Evolutionary conservation across 2,113 vertebrate species (phyloP).

Genomic region (Notiomystis cincta): DNA sequence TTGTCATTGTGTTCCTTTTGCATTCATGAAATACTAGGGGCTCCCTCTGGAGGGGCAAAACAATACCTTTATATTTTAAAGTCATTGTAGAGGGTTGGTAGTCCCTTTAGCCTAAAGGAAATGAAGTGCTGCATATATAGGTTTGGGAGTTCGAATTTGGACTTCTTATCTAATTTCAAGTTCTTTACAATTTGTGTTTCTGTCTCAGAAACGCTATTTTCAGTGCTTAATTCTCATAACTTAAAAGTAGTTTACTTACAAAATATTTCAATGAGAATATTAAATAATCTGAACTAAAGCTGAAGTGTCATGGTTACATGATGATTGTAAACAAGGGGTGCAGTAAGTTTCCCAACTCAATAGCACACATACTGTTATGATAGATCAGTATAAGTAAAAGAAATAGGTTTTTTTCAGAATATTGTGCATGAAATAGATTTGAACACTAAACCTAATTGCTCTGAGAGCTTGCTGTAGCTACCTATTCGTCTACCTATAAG

Average conservation of each 20-base stretch:
- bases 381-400: neutral
- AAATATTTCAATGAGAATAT: neutral
- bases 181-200: neutral
- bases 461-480: neutral
- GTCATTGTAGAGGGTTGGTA: neutral
- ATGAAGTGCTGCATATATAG: neutral
- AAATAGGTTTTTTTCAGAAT: neutral
- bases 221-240: neutral
- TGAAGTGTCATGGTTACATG: neutral
- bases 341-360: neutral
- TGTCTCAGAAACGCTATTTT: neutral
- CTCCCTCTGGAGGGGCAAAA: constrained; percentile 63
- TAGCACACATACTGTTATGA: neutral
- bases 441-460: neutral
- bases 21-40: constrained; percentile 52
- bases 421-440: neutral
- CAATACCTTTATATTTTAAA: neutral
- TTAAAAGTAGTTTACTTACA: neutral
- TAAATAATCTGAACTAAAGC: neutral
- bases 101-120: neutral
- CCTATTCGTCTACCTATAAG: neutral
- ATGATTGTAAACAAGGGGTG: neutral
- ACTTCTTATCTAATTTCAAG: neutral
- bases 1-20: neutral
- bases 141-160: neutral